Conservation (phyloP, 2,113 vertebrate species). For the Gymnarchus niloticus region DNA sequence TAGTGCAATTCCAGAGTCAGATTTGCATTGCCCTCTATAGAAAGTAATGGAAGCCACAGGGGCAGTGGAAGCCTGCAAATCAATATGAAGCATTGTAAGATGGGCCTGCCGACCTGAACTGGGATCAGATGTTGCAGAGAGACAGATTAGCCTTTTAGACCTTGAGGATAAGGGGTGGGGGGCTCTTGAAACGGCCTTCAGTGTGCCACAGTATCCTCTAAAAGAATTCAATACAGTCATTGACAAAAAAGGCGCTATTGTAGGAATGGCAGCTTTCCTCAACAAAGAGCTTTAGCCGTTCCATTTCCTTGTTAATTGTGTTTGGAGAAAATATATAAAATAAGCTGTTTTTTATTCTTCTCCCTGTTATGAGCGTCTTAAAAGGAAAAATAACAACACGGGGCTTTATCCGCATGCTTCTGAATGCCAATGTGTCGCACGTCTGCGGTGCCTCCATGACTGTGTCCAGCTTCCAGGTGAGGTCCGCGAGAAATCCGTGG, state of each 20-base stretch:
- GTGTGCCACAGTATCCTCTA: conserved; percentile 48
- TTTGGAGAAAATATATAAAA: conserved; percentile 48
- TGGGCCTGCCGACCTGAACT: conserved; percentile 40
- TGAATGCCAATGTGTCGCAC: neutral
- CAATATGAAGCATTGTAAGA: conserved; percentile 55
- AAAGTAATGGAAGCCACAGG: neutral
- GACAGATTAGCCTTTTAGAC: conserved; percentile 54
- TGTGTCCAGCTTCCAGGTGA: neutral
- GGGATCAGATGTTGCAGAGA: conserved; percentile 51
- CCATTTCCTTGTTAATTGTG: conserved; percentile 60
- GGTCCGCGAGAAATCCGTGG: neutral
- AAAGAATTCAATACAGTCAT: conserved; percentile 58
- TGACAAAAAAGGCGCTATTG: conserved; percentile 59
- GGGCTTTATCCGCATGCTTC: neutral
- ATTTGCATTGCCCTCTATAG: conserved; percentile 5
- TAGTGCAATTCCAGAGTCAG: conserved; percentile 1
- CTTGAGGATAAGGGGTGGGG: conserved; percentile 32
- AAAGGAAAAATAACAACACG: neutral
- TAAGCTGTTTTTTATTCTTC: neutral
- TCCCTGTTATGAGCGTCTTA: neutral
- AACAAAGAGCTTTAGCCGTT: conserved; percentile 42
- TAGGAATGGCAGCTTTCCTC: conserved; percentile 44
- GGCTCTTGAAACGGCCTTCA: conserved; percentile 54
- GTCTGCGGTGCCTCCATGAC: neutral
- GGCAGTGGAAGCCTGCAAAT: conserved; percentile 35